Base-by-base conservation (phyloP, 2,113 vertebrate genomes). In the Python bivittatus region DNA sequence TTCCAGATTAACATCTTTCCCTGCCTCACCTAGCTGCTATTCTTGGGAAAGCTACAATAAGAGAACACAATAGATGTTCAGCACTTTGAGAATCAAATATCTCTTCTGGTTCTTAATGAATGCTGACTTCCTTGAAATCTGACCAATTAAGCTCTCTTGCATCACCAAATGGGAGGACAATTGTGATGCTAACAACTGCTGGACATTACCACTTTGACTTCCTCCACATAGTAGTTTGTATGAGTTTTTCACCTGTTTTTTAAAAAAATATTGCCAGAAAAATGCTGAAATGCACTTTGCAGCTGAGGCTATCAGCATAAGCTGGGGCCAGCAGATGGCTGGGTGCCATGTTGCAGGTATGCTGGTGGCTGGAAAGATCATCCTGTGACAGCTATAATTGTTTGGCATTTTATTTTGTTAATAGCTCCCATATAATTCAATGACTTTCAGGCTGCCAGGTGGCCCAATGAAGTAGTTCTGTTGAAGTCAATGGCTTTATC, bases 121-220 rank as follows among this genome's bases (percentile, higher is more conserved):
- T 92, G 87, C 57, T 92, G 79, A 88, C 23, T 88, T 89, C 53
- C 44, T 88, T 84, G 87, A 84, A 92, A 89, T 92, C 42, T 89
- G 72, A 89, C 20, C 91, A 42, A 52, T 57, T 33, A 48, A 44
- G 29, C 54, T n/a, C n/a, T n/a, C n/a, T n/a, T n/a, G n/a, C 53
- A 52, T 23, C 52, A 56, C 44, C 84, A 29, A 2, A 10, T 38
- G 89, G 44, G 56, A 44, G 88, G 60, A 61, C 57, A 91, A 91
- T 60, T 27, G 20, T 52, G 58, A 33, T 84, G 57, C 20, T 89
- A 92, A 56, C 88, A 90, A 42, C 27, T 56, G 52, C 33, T 57
- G 90, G 57, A 57, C 29, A 64, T 57, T 56, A 8, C 58, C 57
- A 85, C 53, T 9, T 72, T 87, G 4, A 1, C 4, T 23, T 89